These are phyloP conservation scores for Bolborhynchus lineola DNA, from an alignment of 2,113 vertebrate genomes.

Conservation along the genomic window DNA sequence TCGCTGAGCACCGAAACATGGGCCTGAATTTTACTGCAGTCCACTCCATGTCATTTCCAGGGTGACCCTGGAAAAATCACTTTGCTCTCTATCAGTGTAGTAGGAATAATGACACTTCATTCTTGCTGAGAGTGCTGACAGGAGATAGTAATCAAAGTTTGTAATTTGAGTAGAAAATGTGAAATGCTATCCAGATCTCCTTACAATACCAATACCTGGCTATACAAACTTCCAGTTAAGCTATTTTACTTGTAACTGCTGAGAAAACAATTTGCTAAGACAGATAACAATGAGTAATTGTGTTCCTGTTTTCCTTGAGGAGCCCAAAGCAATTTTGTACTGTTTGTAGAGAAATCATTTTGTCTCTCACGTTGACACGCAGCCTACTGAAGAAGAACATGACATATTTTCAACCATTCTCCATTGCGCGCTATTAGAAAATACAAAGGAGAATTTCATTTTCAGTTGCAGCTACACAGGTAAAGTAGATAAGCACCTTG, in stretches of 20 bases:
- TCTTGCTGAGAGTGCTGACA: neutral
- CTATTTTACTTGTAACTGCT: neutral
- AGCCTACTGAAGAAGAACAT: neutral
- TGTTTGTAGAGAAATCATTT: neutral
- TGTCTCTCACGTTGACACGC: neutral
- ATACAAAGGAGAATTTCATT: neutral
- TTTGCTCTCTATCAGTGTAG: neutral
- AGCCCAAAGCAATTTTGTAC: neutral
- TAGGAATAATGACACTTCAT: neutral
- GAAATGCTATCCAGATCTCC: neutral
- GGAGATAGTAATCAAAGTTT: neutral
- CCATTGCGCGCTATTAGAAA: neutral
- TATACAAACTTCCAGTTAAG: neutral
- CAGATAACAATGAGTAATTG: neutral
- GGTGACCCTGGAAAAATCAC: neutral
- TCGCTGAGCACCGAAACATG: rapidly evolving
- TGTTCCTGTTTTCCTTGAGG: neutral
- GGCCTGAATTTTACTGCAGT: neutral
- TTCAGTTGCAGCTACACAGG: neutral
- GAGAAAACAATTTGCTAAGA: neutral
- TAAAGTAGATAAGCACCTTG: neutral
- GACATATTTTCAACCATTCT: constrained; percentile 11
- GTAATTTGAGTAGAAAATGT: neutral
- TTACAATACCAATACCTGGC: neutral
- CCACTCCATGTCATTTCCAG: neutral